Conservation (phyloP, 2,113 vertebrate genomes). For the Pteropus alecto region DNA sequence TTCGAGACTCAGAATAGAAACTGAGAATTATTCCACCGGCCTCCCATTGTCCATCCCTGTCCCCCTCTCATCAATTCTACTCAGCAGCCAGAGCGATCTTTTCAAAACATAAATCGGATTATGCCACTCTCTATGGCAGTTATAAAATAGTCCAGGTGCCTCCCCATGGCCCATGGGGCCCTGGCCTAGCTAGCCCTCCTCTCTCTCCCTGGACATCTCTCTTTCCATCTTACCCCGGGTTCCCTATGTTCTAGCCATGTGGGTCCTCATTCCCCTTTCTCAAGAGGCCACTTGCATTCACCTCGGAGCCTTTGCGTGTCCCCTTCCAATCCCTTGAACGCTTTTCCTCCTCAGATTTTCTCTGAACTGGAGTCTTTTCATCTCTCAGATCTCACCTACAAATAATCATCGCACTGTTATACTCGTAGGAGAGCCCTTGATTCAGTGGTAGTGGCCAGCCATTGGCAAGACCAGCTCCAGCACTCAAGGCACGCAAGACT, state of each 20-base stretch:
- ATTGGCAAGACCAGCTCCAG: background rate
- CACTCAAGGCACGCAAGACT: too few relatives aligned
- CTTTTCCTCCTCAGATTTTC: background rate
- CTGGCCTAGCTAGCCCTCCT: background rate
- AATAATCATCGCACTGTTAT: background rate
- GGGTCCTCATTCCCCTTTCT: background rate
- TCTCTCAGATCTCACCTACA: background rate
- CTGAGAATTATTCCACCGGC: background rate
- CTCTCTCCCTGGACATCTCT: background rate
- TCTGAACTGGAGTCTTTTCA: background rate
- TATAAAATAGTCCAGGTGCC: background rate
- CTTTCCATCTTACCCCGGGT: background rate
- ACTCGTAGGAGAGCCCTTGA: background rate
- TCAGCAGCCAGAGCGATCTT: background rate
- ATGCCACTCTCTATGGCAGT: background rate
- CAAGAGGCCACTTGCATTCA: background rate
- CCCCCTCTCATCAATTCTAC: background rate
- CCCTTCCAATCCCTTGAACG: background rate
- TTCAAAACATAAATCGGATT: background rate
- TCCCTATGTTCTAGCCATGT: background rate
- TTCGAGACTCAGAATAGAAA: background rate
- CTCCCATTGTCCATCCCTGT: background rate
- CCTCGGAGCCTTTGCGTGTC: background rate
- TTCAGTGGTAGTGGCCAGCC: background rate
- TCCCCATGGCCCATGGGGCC: accelerated